phyloP scores from a whole-genome alignment of 2,797 vertebrate species.

The Sebastes vulpes region DNA sequence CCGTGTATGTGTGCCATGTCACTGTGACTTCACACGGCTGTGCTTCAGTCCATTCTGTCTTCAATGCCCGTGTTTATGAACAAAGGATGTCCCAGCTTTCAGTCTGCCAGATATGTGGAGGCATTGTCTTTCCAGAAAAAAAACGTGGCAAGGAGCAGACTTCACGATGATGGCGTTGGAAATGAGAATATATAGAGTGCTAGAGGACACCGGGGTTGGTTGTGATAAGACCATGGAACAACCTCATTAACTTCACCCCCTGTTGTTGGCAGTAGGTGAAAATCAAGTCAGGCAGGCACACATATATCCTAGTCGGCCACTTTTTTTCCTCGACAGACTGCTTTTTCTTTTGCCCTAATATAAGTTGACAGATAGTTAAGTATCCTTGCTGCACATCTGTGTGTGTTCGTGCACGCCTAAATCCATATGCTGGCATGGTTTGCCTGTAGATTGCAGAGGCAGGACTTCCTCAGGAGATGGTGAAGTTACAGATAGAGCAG shows the following conservation, averaged over 20 bases:
- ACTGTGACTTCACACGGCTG: slow-evolving; percentile 31
- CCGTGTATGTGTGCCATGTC: slow-evolving; percentile 36
- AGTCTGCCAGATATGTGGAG: slow-evolving; percentile 14
- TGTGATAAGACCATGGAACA: slow-evolving; percentile 68
- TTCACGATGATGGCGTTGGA: slow-evolving; percentile 41
- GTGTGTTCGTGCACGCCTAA: slow-evolving; percentile 19
- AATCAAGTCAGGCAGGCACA: slow-evolving; percentile 72
- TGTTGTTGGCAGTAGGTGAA: slow-evolving; percentile 67
- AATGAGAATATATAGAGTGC: slow-evolving; percentile 59
- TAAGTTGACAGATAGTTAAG: slow-evolving; percentile 79
- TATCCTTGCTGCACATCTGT: slow-evolving; percentile 46
- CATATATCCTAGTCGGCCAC: slow-evolving; percentile 43
- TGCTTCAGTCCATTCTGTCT: slow-evolving; percentile 39
- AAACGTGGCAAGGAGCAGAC: slow-evolving; percentile 33
- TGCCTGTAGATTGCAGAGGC: slow-evolving; percentile 45
- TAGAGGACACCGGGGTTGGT: slow-evolving; percentile 60
- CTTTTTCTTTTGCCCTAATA: slow-evolving; percentile 70
- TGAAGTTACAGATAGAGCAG: slow-evolving; percentile 41
- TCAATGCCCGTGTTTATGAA: slow-evolving; percentile 36
- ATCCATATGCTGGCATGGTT: slow-evolving; percentile 36
- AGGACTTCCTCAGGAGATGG: slow-evolving; percentile 36
- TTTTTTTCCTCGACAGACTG: slow-evolving; percentile 52
- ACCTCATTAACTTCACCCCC: slow-evolving; percentile 79
- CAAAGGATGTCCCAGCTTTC: slow-evolving; percentile 46
- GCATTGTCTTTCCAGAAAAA: slow-evolving; percentile 49